Percentiles rank a stretch among this genome's conserved stretches.
Conservation (phyloP, 1,140 invertebrate species). For the Camponotus floridanus region DNA sequence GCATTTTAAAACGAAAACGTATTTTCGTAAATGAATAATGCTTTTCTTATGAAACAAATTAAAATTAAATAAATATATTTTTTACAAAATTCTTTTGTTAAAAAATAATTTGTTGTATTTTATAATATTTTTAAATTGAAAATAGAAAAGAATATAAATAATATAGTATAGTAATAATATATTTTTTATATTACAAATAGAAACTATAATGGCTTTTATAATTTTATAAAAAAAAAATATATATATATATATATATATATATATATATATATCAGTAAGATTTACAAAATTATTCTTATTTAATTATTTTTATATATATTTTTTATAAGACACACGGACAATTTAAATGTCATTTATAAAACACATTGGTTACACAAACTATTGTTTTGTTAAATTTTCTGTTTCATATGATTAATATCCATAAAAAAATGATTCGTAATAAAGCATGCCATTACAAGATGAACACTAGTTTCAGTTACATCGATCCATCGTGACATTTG, state of each 20-base stretch:
- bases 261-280: background rate
- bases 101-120: background rate
- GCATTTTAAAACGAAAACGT: constrained; percentile 22
- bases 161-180: background rate
- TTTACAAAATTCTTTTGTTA: background rate
- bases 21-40: background rate
- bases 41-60: background rate
- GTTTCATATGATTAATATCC: background rate
- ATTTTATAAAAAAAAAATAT: background rate
- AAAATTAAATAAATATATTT: constrained; percentile 17
- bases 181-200: background rate
- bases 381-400: background rate
- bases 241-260: too few relatives aligned
- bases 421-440: background rate
- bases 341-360: constrained; percentile 5
- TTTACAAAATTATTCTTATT: background rate
- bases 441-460: background rate
- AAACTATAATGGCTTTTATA: too few relatives aligned
- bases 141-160: background rate
- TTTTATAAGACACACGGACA: background rate
- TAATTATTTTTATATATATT: background rate
- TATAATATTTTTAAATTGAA: background rate
- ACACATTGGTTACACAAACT: background rate
- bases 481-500: background rate
- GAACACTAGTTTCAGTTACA: background rate